These are phyloP conservation scores for Nannobrachium achirus DNA, from an alignment of 2,113 vertebrate species.

Conservation along the genomic window DNA sequence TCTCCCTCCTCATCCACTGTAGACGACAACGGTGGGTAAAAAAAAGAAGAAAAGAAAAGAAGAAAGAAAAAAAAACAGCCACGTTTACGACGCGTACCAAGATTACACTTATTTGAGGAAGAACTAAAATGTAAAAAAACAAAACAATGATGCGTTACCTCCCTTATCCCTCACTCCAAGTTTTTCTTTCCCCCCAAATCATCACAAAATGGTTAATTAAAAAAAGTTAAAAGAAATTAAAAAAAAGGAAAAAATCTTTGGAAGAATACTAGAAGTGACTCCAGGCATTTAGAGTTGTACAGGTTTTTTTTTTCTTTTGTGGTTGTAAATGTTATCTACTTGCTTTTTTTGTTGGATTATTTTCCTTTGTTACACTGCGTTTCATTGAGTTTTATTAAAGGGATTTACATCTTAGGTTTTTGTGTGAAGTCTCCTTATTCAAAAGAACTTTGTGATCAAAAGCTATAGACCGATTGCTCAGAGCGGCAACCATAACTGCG, in stretches of 20 bases:
- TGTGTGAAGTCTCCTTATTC: neutral
- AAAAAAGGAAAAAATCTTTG: constrained; percentile 49
- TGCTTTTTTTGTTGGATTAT: constrained; percentile 78
- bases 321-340: constrained; percentile 91
- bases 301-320: constrained; percentile 81
- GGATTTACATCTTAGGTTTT: constrained; percentile 79
- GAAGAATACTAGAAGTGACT: constrained; percentile 73
- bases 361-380: constrained; percentile 83
- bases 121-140: constrained; percentile 15
- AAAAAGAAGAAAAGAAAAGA: constrained; percentile 28
- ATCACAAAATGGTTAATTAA: constrained; percentile 59
- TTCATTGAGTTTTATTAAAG: constrained; percentile 92
- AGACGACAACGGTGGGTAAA: constrained; percentile 25
- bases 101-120: constrained; percentile 65
- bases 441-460: too few species aligned
- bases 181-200: constrained; percentile 39
- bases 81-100: constrained; percentile 67
- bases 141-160: constrained; percentile 52
- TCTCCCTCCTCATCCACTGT: constrained; percentile 9
- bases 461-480: too few species aligned
- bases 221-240: constrained; percentile 35
- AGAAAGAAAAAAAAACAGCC: constrained; percentile 49
- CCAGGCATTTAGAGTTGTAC: constrained; percentile 83
- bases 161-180: constrained; percentile 37
- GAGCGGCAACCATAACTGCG: too few species aligned